Percentiles rank a stretch among this genome's conserved stretches.
Evolutionary conservation across 2,797 vertebrate genomes (phyloP).

Genomic region (Erethizon dorsatum): DNA sequence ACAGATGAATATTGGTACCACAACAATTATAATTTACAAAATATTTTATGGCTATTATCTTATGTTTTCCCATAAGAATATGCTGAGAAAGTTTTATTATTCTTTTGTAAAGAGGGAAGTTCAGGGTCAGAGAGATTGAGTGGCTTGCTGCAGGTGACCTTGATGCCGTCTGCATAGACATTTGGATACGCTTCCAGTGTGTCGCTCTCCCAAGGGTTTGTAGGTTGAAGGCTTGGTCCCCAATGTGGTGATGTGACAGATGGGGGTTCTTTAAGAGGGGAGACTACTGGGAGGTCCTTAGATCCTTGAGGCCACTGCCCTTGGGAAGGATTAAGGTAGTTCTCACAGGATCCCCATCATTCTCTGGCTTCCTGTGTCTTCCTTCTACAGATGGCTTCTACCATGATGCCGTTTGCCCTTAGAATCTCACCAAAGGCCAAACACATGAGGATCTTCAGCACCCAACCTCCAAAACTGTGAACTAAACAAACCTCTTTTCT

Average conservation of each 20-base stretch:
- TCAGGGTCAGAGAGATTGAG: neutral
- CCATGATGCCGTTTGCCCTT: neutral
- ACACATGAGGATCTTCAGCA: neutral
- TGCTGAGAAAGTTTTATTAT: neutral
- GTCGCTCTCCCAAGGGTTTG: neutral
- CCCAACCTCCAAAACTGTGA: neutral
- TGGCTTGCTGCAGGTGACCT: neutral
- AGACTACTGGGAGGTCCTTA: neutral
- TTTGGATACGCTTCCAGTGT: neutral
- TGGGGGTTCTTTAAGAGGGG: neutral
- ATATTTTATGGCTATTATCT: neutral
- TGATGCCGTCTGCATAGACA: neutral
- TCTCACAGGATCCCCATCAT: neutral
- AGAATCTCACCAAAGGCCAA: neutral
- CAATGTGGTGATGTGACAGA: neutral
- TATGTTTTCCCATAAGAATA: neutral
- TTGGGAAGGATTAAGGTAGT: neutral
- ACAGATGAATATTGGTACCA: neutral
- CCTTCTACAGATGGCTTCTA: neutral
- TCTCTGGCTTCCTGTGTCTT: neutral
- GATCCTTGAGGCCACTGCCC: neutral
- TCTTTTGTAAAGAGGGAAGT: conserved; percentile 12
- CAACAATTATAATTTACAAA: neutral
- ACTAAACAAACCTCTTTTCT: neutral
- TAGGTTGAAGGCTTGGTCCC: neutral